phyloP scores from a whole-genome alignment of 2,797 vertebrate genomes.

The Buceros bicornis region DNA sequence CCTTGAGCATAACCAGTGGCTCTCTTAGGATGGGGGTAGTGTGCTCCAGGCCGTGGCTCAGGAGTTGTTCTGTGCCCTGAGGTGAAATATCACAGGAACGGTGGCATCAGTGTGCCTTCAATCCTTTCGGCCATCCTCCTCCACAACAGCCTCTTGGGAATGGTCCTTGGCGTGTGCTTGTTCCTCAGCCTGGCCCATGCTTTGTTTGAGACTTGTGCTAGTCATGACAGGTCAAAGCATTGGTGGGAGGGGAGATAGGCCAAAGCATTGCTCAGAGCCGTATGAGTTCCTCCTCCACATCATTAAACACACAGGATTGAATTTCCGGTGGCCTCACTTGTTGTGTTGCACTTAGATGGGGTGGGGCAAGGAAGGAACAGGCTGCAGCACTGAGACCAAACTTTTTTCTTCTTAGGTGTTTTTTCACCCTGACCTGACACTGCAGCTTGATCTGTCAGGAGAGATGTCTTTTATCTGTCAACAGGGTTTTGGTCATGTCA shows the following conservation, averaged over 20 bases:
- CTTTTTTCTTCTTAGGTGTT: background rate
- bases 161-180: fast-evolving
- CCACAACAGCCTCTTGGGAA: background rate
- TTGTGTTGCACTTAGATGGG: background rate
- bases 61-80: background rate
- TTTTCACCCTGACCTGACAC: background rate
- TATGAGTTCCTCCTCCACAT: background rate
- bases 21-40: no score
- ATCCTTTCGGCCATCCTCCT: background rate
- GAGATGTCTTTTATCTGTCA: background rate
- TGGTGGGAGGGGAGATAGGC: background rate
- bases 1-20: no score
- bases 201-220: background rate
- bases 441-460: background rate
- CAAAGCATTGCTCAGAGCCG: background rate
- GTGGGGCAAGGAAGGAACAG: background rate
- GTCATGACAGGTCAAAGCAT: background rate
- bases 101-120: fast-evolving
- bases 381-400: background rate
- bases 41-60: background rate
- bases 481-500: background rate
- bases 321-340: background rate
- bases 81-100: background rate
- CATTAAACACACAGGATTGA: background rate
- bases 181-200: background rate